A percentile compares a stretch with the other conserved stretches of the same genome.
Conservation (phyloP, 1,140 invertebrate species). For the Zaprionus davidi region DNA sequence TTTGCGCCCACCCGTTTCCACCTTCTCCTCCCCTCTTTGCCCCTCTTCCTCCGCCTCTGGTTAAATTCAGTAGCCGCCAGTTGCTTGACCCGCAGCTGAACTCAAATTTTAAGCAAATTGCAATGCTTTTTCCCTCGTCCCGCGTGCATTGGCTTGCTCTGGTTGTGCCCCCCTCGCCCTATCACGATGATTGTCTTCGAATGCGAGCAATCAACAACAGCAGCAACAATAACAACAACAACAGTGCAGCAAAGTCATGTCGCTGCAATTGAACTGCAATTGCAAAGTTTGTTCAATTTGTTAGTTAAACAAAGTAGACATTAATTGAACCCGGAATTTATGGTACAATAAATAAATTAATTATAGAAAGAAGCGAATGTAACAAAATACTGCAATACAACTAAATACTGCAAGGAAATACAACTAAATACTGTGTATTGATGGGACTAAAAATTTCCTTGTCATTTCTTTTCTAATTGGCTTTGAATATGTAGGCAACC, state of each 20-base stretch:
- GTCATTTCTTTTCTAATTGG: too few species aligned
- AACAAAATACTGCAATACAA: neutral
- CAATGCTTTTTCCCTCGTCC: constrained; percentile 48
- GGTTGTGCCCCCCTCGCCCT: neutral
- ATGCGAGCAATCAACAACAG: constrained; percentile 48
- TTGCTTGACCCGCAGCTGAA: constrained; percentile 77
- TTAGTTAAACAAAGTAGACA: constrained; percentile 74
- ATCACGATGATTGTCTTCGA: constrained; percentile 69
- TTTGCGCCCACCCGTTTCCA: constrained; percentile 13
- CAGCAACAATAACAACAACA: constrained; percentile 55
- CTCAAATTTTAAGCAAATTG: constrained; percentile 81
- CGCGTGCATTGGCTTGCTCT: constrained; percentile 12
- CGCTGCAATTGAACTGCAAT: constrained; percentile 63
- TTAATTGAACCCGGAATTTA: constrained; percentile 75
- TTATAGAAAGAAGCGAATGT: constrained; percentile 10
- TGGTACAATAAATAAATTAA: constrained; percentile 55
- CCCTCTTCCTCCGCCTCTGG: constrained; percentile 9
- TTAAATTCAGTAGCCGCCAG: constrained; percentile 80
- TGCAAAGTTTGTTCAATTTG: constrained; percentile 70
- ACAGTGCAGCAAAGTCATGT: constrained; percentile 72
- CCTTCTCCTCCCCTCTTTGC: neutral
- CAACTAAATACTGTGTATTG: neutral
- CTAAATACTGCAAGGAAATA: neutral
- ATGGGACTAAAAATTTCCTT: neutral
- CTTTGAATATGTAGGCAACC: neutral